Conservation (phyloP, 2,113 vertebrate genomes). For the Columbina picui region DNA sequence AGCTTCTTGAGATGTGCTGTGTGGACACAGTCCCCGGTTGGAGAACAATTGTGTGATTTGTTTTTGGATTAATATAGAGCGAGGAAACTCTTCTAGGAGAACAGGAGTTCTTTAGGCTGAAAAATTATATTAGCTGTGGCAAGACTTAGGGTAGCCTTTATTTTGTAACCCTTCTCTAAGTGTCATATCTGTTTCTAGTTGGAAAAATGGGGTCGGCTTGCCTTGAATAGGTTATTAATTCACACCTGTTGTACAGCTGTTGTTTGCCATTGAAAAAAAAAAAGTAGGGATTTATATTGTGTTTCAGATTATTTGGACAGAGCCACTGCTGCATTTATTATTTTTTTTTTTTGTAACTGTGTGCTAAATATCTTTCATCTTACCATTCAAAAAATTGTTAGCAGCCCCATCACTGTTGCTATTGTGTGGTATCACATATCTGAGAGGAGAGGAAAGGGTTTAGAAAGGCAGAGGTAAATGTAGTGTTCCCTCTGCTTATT, state of each 20-base stretch:
- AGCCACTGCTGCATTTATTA: background rate
- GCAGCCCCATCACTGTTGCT: background rate
- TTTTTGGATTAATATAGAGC: background rate
- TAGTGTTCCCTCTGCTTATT: background rate
- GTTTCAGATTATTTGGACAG: background rate
- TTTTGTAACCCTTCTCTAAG: background rate
- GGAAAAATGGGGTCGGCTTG: background rate
- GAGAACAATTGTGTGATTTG: rapidly evolving
- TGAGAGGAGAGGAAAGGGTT: background rate
- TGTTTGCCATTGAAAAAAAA: background rate
- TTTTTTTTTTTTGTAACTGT: background rate
- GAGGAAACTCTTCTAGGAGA: background rate
- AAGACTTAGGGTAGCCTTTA: background rate
- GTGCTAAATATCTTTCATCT: background rate
- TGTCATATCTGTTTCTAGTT: background rate
- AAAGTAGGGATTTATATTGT: background rate
- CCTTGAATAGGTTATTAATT: background rate
- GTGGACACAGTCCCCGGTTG: background rate
- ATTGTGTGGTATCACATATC: rapidly evolving
- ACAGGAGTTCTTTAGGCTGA: background rate
- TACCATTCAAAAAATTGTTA: background rate
- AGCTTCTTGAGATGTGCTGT: background rate
- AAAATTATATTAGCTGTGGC: background rate
- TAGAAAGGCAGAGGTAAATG: background rate
- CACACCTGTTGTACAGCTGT: slow-evolving; percentile 8